phyloP scores from a whole-genome alignment of 1,140 invertebrate genomes.

The Littorina saxatilis region DNA sequence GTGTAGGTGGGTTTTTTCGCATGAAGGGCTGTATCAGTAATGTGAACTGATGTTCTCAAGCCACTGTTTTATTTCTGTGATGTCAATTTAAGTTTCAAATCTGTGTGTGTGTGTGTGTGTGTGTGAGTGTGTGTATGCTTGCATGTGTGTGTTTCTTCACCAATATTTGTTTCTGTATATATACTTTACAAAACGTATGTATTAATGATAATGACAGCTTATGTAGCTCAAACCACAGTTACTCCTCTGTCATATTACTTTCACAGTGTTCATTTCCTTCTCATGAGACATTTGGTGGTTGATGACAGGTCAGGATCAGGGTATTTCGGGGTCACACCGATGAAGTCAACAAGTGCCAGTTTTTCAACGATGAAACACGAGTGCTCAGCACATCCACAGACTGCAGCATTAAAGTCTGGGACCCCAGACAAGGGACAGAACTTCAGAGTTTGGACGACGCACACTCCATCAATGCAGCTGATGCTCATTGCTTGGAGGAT shows the following conservation, averaged over 20 bases:
- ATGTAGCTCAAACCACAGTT: too few species aligned
- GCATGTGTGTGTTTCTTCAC: background rate
- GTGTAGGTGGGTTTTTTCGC: too few species aligned
- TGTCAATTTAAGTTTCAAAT: too few species aligned
- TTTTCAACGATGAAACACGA: constrained; percentile 62
- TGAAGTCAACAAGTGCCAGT: constrained; percentile 68
- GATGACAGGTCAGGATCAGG: constrained; percentile 66
- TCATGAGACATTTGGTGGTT: too few species aligned
- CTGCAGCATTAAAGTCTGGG: constrained; percentile 67
- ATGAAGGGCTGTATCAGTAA: too few species aligned
- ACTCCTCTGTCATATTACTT: too few species aligned
- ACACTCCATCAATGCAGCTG: constrained; percentile 55
- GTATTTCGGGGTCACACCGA: constrained; percentile 68
- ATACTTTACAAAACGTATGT: too few species aligned
- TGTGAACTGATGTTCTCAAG: too few species aligned
- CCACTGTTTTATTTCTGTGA: too few species aligned
- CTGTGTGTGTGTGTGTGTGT: background rate
- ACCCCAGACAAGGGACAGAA: constrained; percentile 59
- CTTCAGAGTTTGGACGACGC: constrained; percentile 51
- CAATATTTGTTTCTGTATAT: too few species aligned
- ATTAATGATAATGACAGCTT: too few species aligned
- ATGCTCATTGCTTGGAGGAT: constrained; percentile 55
- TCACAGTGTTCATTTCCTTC: too few species aligned
- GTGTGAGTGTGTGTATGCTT: background rate
- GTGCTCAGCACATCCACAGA: constrained; percentile 68